Conservation (phyloP, 2,888 invertebrate species). For the Drosophila suboccidentalis region DNA sequence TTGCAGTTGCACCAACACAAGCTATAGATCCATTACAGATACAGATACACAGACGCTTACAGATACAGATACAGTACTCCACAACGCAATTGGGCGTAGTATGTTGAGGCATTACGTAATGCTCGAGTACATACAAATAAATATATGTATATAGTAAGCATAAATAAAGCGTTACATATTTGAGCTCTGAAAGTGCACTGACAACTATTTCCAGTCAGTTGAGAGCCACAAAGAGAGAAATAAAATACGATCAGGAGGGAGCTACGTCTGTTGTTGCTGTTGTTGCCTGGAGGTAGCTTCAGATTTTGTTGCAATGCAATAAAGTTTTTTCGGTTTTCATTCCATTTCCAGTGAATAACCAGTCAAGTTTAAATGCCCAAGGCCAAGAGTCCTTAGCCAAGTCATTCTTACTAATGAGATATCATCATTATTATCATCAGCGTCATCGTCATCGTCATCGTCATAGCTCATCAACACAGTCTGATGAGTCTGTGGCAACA, state of each 20-base stretch:
- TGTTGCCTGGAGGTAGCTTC: constrained; percentile 11
- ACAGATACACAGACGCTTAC: constrained; percentile 17
- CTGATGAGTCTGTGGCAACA: constrained; percentile 23
- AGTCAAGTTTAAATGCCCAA: constrained; percentile 47
- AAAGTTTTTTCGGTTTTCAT: constrained; percentile 14
- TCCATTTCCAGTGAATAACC: constrained; percentile 58
- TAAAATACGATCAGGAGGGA: constrained; percentile 20
- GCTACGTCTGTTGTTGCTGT: constrained; percentile 1
- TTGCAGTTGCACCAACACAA: constrained; percentile 21
- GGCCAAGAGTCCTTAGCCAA: constrained; percentile 61
- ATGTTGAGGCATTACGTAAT: constrained; percentile 68
- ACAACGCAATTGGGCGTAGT: constrained; percentile 72
- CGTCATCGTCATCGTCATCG: not conserved
- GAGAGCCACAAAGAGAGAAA: constrained; percentile 10
- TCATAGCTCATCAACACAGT: not conserved
- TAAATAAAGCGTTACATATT: constrained; percentile 74
- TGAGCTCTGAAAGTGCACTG: constrained; percentile 74
- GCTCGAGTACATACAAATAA: constrained; percentile 24
- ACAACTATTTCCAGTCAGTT: constrained; percentile 70
- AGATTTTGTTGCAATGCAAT: constrained; percentile 14
- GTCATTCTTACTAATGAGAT: constrained; percentile 66
- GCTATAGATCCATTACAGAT: constrained; percentile 10
- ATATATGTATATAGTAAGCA: constrained; percentile 39
- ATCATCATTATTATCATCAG: constrained; percentile 20
- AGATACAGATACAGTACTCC: constrained; percentile 41